A percentile compares a stretch with the other conserved stretches of the same genome.
phyloP scores from a whole-genome alignment of 2,113 vertebrate genomes.

The Pollachius pollachius region DNA sequence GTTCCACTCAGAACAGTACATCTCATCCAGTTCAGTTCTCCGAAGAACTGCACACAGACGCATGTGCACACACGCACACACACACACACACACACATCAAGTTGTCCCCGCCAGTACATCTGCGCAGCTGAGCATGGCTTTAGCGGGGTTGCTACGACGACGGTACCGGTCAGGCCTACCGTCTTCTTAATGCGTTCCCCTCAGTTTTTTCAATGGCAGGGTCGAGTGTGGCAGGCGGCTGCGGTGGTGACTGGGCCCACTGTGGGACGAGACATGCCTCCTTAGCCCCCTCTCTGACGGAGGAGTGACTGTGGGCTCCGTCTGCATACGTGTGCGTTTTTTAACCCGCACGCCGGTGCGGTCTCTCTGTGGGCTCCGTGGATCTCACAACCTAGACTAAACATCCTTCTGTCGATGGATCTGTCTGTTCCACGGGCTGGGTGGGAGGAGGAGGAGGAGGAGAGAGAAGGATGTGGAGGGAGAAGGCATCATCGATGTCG shows the following conservation, averaged over 20 bases:
- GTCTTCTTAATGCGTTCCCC: constrained; percentile 17
- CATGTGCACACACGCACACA: too few species aligned
- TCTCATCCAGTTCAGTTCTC: too few species aligned
- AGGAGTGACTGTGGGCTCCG: neutral
- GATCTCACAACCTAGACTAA: constrained; percentile 4
- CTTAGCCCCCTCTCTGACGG: neutral
- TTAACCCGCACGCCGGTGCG: neutral
- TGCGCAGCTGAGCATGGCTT: constrained; percentile 11
- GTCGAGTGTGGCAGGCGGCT: constrained; percentile 15
- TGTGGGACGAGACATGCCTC: too few species aligned
- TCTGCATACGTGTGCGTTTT: neutral
- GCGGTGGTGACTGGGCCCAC: neutral
- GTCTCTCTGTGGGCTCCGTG: neutral
- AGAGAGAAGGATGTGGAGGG: constrained; percentile 9
- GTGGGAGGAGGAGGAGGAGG: constrained; percentile 7
- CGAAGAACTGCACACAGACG: too few species aligned
- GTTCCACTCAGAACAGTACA: too few species aligned
- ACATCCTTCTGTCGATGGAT: neutral
- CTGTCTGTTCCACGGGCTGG: constrained; percentile 1
- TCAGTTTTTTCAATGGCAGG: constrained; percentile 28
- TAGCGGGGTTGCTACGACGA: constrained; percentile 15
- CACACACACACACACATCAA: constrained; percentile 4
- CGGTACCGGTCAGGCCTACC: constrained; percentile 19
- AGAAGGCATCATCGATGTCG: constrained; percentile 52
- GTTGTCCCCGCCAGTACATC: constrained; percentile 10